These are phyloP conservation scores for Danionella dracula DNA, from an alignment of 2,797 vertebrate species.

Conservation along the genomic window DNA sequence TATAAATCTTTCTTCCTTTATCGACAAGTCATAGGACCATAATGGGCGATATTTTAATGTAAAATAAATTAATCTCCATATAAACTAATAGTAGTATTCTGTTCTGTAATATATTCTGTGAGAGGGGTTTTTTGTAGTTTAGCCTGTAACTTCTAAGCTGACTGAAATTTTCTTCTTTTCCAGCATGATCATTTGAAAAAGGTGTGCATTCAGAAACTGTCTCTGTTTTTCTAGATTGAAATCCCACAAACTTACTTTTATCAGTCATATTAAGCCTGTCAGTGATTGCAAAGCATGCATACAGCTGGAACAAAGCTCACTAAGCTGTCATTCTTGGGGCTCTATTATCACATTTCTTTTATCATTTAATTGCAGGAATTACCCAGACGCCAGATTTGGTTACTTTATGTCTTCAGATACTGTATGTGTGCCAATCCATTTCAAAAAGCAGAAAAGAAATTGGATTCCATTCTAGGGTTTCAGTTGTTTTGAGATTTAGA, in stretches of 20 bases:
- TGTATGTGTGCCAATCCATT: conserved; percentile 38
- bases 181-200: not conserved
- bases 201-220: conserved; percentile 9
- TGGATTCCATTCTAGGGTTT: conserved; percentile 41
- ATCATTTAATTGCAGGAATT: conserved; percentile 61
- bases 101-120: no score
- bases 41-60: no score
- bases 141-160: no score
- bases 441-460: conserved; percentile 54
- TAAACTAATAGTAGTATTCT: no score
- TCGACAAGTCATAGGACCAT: no score
- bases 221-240: conserved; percentile 37
- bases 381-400: conserved; percentile 52
- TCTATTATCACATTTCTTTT: conserved; percentile 48
- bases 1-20: no score
- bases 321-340: conserved; percentile 41
- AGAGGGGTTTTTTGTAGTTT: no score
- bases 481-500: not conserved
- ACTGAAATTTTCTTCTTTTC: not conserved
- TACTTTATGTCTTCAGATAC: conserved; percentile 54
- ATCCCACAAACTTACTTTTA: conserved; percentile 33
- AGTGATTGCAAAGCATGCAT: conserved; percentile 43
- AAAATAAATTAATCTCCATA: no score
- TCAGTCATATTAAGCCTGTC: conserved; percentile 44
- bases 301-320: conserved; percentile 40